Percentiles rank a stretch among this genome's conserved stretches.
Evolutionary conservation across 2,888 invertebrate species (phyloP).

Genomic region (Drosophila quasianomalipes): DNA sequence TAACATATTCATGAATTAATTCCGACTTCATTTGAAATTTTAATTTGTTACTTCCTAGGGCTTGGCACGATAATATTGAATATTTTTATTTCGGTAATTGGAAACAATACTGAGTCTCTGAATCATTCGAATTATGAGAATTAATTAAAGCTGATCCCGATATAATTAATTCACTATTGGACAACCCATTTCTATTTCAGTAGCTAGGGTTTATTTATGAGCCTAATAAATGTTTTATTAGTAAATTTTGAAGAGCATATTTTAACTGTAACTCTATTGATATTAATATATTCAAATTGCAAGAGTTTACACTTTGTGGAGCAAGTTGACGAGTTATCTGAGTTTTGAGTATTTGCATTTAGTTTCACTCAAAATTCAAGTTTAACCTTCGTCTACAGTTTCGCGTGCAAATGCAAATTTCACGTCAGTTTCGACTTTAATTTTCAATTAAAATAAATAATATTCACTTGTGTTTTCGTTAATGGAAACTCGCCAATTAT

Average conservation of each 20-base stretch:
- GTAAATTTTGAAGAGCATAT: neutral
- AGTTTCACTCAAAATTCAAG: constrained; percentile 43
- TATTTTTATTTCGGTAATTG: constrained; percentile 2
- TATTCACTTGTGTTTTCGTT: neutral
- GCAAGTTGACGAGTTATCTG: neutral
- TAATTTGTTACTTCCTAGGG: neutral
- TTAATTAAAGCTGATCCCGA: neutral
- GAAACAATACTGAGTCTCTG: neutral
- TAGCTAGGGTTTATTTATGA: neutral
- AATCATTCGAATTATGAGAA: neutral
- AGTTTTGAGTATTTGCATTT: constrained; percentile 46
- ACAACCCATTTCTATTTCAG: neutral
- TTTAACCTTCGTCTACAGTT: constrained; percentile 46
- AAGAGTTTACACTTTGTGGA: neutral
- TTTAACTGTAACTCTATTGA: neutral
- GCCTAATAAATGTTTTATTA: neutral
- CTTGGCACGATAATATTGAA: constrained; percentile 10
- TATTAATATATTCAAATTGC: neutral
- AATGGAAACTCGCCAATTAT: neutral
- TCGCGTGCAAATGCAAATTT: constrained; percentile 25
- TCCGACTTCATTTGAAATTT: constrained; percentile 8
- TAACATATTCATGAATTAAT: constrained; percentile 25
- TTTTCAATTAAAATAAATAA: neutral
- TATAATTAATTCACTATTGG: neutral
- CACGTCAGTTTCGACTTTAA: too few relatives aligned